Evolutionary conservation across 2,113 vertebrate species (phyloP).

Genomic region (Jaculus jaculus): DNA sequence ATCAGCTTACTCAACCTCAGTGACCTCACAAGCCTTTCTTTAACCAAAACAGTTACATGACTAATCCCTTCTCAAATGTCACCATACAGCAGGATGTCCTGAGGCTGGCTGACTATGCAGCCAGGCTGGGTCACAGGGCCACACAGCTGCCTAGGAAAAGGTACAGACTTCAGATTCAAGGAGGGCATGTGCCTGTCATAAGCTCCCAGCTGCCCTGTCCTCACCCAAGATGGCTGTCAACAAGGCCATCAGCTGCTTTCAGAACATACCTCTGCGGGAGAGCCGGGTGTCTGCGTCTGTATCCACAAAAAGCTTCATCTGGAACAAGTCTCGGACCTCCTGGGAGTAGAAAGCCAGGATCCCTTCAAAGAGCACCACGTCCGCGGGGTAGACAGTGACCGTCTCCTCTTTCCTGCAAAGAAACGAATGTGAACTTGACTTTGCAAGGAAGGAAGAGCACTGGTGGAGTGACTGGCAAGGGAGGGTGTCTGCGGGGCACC

Average conservation of each 20-base stretch:
- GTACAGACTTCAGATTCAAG: not conserved
- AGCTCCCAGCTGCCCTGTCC: not conserved
- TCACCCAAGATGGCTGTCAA: not conserved
- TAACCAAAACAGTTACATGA: not conserved
- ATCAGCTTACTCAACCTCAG: not conserved
- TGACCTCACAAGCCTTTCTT: not conserved
- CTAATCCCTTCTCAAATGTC: slow-evolving; percentile 43
- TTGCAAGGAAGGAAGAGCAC: not conserved
- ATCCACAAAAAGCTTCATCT: slow-evolving; percentile 99
- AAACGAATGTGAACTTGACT: not conserved
- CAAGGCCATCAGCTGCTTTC: accelerated
- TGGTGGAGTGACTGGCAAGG: not conserved
- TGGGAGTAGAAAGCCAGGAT: slow-evolving; percentile 98
- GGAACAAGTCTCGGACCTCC: slow-evolving; percentile 96
- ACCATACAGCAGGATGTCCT: not conserved
- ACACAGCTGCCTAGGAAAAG: accelerated
- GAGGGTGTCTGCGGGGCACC: not conserved
- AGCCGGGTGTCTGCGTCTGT: slow-evolving; percentile 96
- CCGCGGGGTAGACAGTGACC: slow-evolving; percentile 94
- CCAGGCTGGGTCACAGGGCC: not conserved
- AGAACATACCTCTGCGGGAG: slow-evolving; percentile 92
- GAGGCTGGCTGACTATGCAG: not conserved
- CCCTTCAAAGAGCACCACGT: slow-evolving; percentile 97
- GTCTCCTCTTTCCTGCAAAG: slow-evolving; percentile 94
- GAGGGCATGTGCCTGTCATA: too few species aligned